phyloP scores from a whole-genome alignment of 2,888 invertebrate species.

The Lithophane socia region DNA sequence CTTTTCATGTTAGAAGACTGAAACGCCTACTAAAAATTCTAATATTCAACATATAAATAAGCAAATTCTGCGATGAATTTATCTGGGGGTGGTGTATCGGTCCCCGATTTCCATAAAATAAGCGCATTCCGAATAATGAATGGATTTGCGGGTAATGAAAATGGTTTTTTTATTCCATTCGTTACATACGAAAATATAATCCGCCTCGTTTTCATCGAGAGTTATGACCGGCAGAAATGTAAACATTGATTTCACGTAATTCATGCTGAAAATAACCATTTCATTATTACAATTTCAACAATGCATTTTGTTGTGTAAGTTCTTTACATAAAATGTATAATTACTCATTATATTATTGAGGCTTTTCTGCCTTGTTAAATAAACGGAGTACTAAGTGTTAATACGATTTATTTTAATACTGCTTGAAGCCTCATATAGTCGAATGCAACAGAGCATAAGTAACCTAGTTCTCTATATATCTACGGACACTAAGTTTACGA shows the following conservation, averaged over 20 bases:
- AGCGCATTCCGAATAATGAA: slow-evolving; percentile 78
- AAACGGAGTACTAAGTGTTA: slow-evolving; percentile 42
- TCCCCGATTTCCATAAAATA: slow-evolving; percentile 82
- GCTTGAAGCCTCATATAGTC: slow-evolving; percentile 51
- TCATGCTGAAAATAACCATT: slow-evolving; percentile 39
- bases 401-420: slow-evolving; percentile 57
- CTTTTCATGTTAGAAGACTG: slow-evolving; percentile 47
- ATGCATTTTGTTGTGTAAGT: neutral
- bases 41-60: slow-evolving; percentile 75
- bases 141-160: slow-evolving; percentile 76
- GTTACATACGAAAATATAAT: slow-evolving; percentile 72
- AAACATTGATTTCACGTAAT: slow-evolving; percentile 64
- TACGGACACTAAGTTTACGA: neutral
- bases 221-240: slow-evolving; percentile 67
- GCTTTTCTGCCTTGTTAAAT: slow-evolving; percentile 32
- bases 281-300: slow-evolving; percentile 23
- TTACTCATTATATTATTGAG: neutral
- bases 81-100: slow-evolving; percentile 74
- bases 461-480: slow-evolving; percentile 23
- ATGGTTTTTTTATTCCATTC: slow-evolving; percentile 75
- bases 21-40: slow-evolving; percentile 55
- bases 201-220: slow-evolving; percentile 52
- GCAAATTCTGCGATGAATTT: slow-evolving; percentile 77
- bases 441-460: slow-evolving; percentile 33
- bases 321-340: neutral